These are phyloP conservation scores for Drosophila insularis DNA, from an alignment of 1,140 invertebrate genomes.

Conservation along the genomic window DNA sequence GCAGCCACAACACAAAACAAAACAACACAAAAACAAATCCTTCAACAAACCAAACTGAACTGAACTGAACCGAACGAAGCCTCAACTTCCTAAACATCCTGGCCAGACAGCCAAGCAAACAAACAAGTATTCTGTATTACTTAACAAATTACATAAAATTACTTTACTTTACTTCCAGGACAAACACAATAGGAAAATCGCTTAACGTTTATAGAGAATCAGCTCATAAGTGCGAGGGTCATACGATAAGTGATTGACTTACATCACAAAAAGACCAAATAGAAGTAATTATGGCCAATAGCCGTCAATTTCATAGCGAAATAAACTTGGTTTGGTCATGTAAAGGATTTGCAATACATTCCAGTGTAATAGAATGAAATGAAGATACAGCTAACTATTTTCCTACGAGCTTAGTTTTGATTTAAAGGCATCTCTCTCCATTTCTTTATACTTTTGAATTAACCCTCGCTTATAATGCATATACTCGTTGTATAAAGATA, in stretches of 20 bases:
- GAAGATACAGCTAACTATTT: no score
- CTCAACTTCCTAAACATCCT: constrained; percentile 51
- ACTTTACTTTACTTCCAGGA: constrained; percentile 55
- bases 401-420: no score
- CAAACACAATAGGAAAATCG: constrained; percentile 52
- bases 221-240: constrained; percentile 8
- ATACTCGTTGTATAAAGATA: not conserved
- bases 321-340: no score
- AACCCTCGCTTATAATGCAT: not conserved
- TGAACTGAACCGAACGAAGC: not conserved
- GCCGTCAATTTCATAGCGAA: no score
- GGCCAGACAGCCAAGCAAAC: constrained; percentile 69
- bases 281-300: no score
- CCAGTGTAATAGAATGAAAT: no score
- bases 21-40: constrained; percentile 19
- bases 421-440: not conserved
- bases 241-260: not conserved
- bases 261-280: no score
- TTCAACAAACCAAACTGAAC: not conserved
- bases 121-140: constrained; percentile 55
- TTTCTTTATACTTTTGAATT: not conserved
- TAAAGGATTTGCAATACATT: no score
- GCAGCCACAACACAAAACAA: constrained; percentile 14
- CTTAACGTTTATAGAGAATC: constrained; percentile 67
- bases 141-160: constrained; percentile 81